Percentiles rank a stretch among this genome's conserved stretches.
phyloP scores from a whole-genome alignment of 2,797 vertebrate genomes.

The Crenuchus spilurus region DNA sequence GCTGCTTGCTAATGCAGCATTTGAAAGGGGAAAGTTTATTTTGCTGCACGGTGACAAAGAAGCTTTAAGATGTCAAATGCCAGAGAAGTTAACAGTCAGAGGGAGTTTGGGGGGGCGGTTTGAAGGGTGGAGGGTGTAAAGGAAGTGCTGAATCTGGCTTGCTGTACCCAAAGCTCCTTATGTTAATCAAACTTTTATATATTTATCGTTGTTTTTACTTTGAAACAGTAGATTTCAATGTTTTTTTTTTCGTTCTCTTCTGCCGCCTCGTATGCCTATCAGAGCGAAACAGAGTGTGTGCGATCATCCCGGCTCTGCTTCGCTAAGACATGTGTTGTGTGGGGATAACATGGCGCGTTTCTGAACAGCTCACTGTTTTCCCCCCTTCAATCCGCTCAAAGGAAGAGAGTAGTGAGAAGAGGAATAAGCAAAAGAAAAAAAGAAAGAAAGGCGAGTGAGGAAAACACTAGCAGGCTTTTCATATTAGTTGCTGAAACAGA shows the following conservation, averaged over 20 bases:
- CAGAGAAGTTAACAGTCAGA: constrained; percentile 42
- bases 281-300: constrained; percentile 66
- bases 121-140: constrained; percentile 33
- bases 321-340: constrained; percentile 76
- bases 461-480: constrained; percentile 6
- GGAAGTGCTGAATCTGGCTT: constrained; percentile 79
- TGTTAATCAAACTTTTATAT: constrained; percentile 74
- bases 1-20: constrained; percentile 39
- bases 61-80: constrained; percentile 47
- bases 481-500: constrained; percentile 63
- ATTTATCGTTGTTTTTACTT: constrained; percentile 70
- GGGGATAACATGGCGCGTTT: constrained; percentile 68
- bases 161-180: constrained; percentile 74
- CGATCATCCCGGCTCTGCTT: constrained; percentile 69
- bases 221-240: constrained; percentile 51
- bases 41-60: constrained; percentile 40
- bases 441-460: constrained; percentile 51
- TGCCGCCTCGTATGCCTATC: constrained; percentile 58
- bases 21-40: constrained; percentile 46
- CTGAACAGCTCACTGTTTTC: constrained; percentile 67
- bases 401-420: constrained; percentile 28
- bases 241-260: constrained; percentile 54
- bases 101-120: constrained; percentile 22
- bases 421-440: constrained; percentile 6
- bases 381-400: constrained; percentile 67